Evolutionary conservation across 2,113 vertebrate species (phyloP), one percentile per base, ranked within the genome.

Genomic region (Eubucco bourcierii): DNA sequence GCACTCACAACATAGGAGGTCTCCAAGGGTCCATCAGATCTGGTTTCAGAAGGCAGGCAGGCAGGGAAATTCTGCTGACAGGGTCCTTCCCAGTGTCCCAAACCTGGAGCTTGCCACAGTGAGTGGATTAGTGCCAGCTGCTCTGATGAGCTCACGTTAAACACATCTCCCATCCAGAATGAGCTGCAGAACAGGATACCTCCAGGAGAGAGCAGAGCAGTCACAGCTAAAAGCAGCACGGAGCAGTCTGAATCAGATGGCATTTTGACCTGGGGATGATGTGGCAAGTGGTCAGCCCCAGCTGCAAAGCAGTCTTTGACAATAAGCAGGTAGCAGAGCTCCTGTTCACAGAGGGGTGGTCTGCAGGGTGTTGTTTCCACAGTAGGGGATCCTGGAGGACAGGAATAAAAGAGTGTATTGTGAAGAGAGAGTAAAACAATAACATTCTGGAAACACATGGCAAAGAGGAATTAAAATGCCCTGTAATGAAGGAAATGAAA

Each of bases 391-490:
- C 74, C 61, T 55, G 9, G 13, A 11, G 6, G 8, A 7, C 18
- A 20, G 12, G 4, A 3, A 6, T 34, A 74, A 92, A 67, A 44
- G 29, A 60, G 34, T 14, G 37, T 17, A 31, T 59, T 50, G n/a
- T 12, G 46, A 80, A 77, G 52, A 79, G 39, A 84, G 71, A 67
- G 27, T 44, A 74, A 90, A 92, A 90, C 64, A 88, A 59, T n/a
- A 39, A 50, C 23, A 15, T 53, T 74, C 76, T 93, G 85, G 81
- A 84, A 93, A 87, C 46, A n/a, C 58, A 82, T 6, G 28, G 80
- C 83, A 95, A 85, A 72, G 50, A 93, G 63, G 87, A 95, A 94
- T 90, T 37, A 87, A 87, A 91, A 76, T 83, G 90, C 9, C 10
- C 27, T 21, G 31, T 85, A 90, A 95, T 91, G 67, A 65, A 85